Evolutionary conservation across 2,113 vertebrate species (phyloP), one percentile per base, ranked within the genome.

Genomic region (Galemys pyrenaicus): DNA sequence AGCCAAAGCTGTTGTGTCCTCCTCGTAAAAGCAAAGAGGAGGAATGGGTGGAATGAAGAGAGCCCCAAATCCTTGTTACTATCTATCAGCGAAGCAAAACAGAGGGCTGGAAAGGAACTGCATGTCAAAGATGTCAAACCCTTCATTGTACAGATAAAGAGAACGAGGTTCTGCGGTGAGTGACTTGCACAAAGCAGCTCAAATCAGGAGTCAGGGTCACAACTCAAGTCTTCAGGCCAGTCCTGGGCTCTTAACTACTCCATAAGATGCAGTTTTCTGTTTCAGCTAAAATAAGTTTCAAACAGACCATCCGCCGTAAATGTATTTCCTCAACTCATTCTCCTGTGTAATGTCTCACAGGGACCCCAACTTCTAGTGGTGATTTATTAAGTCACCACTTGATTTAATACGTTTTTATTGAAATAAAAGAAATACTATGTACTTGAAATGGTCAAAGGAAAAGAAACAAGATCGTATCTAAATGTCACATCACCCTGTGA

Each of bases 81-180:
- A 83, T 37, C n/a, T 62, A 80, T 94, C 74, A 51, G 44, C 87
- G 87, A 92, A 89, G 92, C 46, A 92, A 96, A 91, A 78, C 35
- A 37, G 4, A 78, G 51, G 24, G 11, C 58, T 83, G 35, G 87
- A 80, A 91, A 83, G 83, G 81, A 85, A 44, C 26, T 71, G 70
- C 19, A 19, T 35, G 74, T 74, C 94, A 6, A 9, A 56, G 54
- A 80, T 16, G 56, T 68, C 86, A 87, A 80, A 67, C 35, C 37
- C 44, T 20, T 87, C 46, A 1, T 5, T n/a, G 77, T 87, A 68
- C 46, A 65, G 54, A 89, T 49, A 80, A 89, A 89, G 46, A 51
- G 51, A 65, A 83, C 17, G 54, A 74, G 46, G 9, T 22, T 94
- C 35, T 17, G 58, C 56, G 3, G 60, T n/a, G 83, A 79, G 56